Base-by-base conservation (phyloP, 1,140 invertebrate species). In the Eriocheir sinensis region DNA sequence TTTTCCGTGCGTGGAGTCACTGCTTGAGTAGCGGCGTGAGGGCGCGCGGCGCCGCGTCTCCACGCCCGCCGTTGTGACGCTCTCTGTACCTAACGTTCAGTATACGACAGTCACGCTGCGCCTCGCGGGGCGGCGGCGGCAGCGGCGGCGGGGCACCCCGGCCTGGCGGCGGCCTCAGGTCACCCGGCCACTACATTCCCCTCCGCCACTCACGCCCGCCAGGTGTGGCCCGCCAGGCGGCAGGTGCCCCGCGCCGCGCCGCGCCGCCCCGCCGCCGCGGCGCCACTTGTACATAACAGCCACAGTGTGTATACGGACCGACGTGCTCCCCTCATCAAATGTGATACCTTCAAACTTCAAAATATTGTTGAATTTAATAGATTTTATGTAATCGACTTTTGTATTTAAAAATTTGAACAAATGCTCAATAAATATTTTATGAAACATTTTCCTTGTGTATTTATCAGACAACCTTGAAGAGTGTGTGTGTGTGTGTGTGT, bases 371-470 rank as follows among this genome's bases (percentile, higher is more conserved):
- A 94, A 94, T 94, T 94, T 94, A 91, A 94, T 91, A 94, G 93
- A 94, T 94, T 94, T 94, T 94, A 94, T 94, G 93, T 94, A 94
- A 91, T 94, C 93, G 91, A 94, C 93, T 94, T 94, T 94, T 94
- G 93, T 94, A 94, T 94, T 94, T 94, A 94, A 83, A 94, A 94
- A 85, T 94, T 94, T 94, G 93, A 94, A 91, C 93, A 94, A 94
- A 94, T 94, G 93, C 93, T 94, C 93, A 94, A 94, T 94, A 94
- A 94, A 94, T 94, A 94, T 94, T 94, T 94, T 94, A 94, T 94
- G 89, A 91, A 94, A 94, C 32, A 85, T 83, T 79, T 30, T 4
- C 40, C 2, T 0, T 36, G 38, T 89, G 60, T 83, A 12, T 83
- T n/a, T 92, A 1, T 48, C 30, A 6, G 80, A 21, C 83, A 60